Conservation (phyloP, 2,888 invertebrate species). For the Agrotis ipsilon region DNA sequence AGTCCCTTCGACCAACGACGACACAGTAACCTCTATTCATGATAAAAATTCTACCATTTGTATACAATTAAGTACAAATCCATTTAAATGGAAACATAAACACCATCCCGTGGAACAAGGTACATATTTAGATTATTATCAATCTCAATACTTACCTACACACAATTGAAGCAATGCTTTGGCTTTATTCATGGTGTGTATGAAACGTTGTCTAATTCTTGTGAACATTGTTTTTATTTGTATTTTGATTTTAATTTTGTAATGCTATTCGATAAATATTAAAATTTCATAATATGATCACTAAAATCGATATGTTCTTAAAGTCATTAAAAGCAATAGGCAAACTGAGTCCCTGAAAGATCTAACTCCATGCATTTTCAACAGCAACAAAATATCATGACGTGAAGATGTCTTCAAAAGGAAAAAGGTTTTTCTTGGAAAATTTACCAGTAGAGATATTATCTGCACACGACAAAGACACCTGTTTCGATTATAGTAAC, state of each 20-base stretch:
- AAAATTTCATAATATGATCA: too few relatives aligned
- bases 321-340: not conserved
- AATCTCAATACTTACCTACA: not conserved
- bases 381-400: not conserved
- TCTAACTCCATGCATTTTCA: slow-evolving; percentile 1
- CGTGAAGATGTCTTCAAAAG: slow-evolving; percentile 44
- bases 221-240: not conserved
- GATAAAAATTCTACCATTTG: slow-evolving; percentile 32
- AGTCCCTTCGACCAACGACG: slow-evolving; percentile 70
- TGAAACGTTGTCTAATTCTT: not conserved
- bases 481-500: not conserved
- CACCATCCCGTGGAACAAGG: not conserved
- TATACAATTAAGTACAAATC: slow-evolving; percentile 35
- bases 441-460: slow-evolving; percentile 23
- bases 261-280: too few relatives aligned
- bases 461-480: slow-evolving; percentile 20
- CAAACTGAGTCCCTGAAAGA: slow-evolving; percentile 27
- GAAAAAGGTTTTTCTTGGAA: slow-evolving; percentile 18
- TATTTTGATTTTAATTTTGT: too few relatives aligned
- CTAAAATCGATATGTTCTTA: too few relatives aligned
- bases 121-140: slow-evolving; percentile 5
- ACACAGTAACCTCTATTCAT: slow-evolving; percentile 24
- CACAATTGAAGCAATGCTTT: not conserved
- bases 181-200: not conserved
- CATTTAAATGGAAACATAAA: not conserved